Evolutionary conservation across 1,140 invertebrate genomes (phyloP), one percentile per base, ranked within the genome.

Genomic region (Leptoteleia sp.): DNA sequence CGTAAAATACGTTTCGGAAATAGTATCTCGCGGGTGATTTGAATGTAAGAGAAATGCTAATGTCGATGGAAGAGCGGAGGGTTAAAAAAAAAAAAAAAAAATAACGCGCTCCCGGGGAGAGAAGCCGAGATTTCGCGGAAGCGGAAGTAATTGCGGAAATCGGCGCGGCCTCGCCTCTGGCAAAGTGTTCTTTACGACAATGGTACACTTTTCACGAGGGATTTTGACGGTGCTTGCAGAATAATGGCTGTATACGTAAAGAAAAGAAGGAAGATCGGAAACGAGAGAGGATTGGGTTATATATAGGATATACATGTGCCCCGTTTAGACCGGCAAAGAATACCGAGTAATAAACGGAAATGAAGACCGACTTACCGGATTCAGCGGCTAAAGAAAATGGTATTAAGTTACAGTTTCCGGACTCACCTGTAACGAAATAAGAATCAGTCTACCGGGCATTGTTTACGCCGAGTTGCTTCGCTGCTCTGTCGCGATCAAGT

Each of bases 101-200:
- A 40, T 55, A 65, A 65, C 50, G n/a, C 52, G 22, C 38, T 17
- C 9, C 9, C 38, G 4, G 12, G 27, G 52, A 79, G 52, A 80
- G 31, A 52, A 35, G 27, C 25, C 11, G 29, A 65, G 55, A 38
- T 70, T 70, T 25, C 42, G 45, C 59, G 76, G 57, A 71, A 76
- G 80, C 82, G 75, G 76, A 86, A 83, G 80, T 85, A 83, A 84
- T 85, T 79, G 79, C 70, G 79, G 76, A 83, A 85, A 82, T 82
- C 80, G 81, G 81, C 78, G 81, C 78, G 67, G 55, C 79, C 71
- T 78, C 76, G 50, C 67, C 11, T 45, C 27, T 5, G 15, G 35
- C 38, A 52, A 70, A 79, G 52, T 52, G 54, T 75, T 64, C 71
- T 85, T 83, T 79, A 81, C 68, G 59, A 76, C 70, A 81, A 72